Percentiles rank a stretch among this genome's conserved stretches.
phyloP scores from a whole-genome alignment of 2,797 vertebrate genomes.

The Chiropotes sagulatus region DNA sequence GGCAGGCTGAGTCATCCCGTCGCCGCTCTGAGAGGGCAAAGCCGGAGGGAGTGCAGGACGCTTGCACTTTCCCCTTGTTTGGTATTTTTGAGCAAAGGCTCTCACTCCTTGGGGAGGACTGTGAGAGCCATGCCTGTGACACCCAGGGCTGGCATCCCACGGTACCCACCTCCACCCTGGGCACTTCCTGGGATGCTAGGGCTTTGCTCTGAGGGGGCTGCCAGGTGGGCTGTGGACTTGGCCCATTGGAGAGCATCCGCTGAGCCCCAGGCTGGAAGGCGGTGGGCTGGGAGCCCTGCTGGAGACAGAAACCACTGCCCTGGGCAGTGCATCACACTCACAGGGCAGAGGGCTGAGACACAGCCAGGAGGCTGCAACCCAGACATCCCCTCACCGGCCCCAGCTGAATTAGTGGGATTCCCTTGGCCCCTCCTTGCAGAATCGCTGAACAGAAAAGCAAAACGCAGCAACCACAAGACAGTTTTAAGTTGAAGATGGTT shows the following conservation, averaged over 20 bases:
- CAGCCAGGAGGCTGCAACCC: conserved; percentile 57
- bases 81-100: not conserved
- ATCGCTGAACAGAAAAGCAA: not conserved
- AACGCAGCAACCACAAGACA: not conserved
- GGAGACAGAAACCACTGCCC: not conserved
- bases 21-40: not conserved
- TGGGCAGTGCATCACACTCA: not conserved
- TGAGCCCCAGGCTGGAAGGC: not conserved
- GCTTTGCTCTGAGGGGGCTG: not conserved
- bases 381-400: not conserved
- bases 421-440: conserved; percentile 34
- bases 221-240: not conserved
- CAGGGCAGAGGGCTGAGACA: not conserved
- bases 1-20: not conserved
- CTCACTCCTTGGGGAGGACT: not conserved
- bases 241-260: not conserved
- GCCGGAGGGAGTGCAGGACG: not conserved
- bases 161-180: not conserved
- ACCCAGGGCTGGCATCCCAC: accelerated
- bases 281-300: too few species aligned
- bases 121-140: not conserved
- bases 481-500: not conserved
- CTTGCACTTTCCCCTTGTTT: not conserved
- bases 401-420: not conserved
- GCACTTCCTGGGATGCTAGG: accelerated